These are phyloP conservation scores for Erebia ligea DNA, from an alignment of 2,888 invertebrate species.

Conservation along the genomic window DNA sequence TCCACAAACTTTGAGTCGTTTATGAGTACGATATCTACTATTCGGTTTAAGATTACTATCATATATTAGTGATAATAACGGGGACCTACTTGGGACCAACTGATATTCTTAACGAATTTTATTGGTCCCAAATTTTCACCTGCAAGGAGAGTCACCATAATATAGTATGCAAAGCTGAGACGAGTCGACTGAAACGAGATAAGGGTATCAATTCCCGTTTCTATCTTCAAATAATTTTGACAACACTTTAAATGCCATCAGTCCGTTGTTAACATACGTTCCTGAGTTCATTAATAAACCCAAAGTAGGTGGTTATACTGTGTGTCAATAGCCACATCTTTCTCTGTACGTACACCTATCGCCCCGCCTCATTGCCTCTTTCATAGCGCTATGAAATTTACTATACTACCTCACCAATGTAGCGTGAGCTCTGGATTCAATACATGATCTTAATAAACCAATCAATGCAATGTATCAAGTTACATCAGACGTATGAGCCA, in stretches of 20 bases:
- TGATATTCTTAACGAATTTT: too few relatives aligned
- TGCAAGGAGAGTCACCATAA: too few relatives aligned
- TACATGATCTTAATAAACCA: constrained; percentile 73
- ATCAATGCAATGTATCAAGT: constrained; percentile 71
- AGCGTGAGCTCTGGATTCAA: constrained; percentile 68
- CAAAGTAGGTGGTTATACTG: constrained; percentile 41
- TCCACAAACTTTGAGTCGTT: too few relatives aligned
- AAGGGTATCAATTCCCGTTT: neutral
- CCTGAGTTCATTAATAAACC: constrained; percentile 39
- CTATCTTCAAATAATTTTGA: neutral
- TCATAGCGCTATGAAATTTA: constrained; percentile 66
- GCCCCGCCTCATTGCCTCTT: constrained; percentile 79
- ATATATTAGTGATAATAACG: too few relatives aligned
- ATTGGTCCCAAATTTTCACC: too few relatives aligned
- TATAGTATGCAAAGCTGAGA: too few relatives aligned
- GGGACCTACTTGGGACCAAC: too few relatives aligned
- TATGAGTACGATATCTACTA: too few relatives aligned
- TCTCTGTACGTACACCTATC: constrained; percentile 72
- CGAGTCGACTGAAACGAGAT: neutral
- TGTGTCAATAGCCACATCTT: constrained; percentile 71
- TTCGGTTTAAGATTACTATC: too few relatives aligned
- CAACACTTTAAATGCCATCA: constrained; percentile 19
- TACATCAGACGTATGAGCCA: constrained; percentile 62
- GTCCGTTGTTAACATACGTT: constrained; percentile 29
- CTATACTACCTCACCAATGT: constrained; percentile 63